phyloP scores from a whole-genome alignment of 2,797 vertebrate genomes.

The Austrolebias charrua region DNA sequence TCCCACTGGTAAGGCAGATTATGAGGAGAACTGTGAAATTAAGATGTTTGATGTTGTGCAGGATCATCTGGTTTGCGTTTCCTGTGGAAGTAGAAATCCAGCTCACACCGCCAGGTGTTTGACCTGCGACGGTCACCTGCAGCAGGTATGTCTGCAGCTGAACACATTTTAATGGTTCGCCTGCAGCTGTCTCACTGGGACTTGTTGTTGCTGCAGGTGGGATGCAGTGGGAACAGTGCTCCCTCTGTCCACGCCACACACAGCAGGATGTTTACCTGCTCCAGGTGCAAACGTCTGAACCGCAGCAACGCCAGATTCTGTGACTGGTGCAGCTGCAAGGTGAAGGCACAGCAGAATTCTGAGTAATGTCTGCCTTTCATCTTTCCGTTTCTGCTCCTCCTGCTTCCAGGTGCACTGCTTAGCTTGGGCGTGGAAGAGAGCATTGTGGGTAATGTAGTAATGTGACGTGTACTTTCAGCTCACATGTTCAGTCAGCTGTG shows the following conservation, averaged over 20 bases:
- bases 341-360: constrained; percentile 28
- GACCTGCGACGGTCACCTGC: constrained; percentile 84
- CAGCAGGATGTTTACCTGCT: constrained; percentile 74
- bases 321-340: constrained; percentile 86
- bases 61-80: constrained; percentile 84
- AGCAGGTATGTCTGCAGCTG: constrained; percentile 31
- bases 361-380: background rate
- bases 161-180: background rate
- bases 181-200: background rate
- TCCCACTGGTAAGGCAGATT: background rate
- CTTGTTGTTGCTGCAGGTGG: constrained; percentile 52
- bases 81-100: constrained; percentile 89
- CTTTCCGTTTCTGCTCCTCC: background rate
- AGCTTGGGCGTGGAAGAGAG: constrained; percentile 6
- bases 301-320: constrained; percentile 80
- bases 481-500: constrained; percentile 57
- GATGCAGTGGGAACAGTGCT: constrained; percentile 42
- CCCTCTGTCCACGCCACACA: constrained; percentile 44
- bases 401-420: background rate
- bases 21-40: no score
- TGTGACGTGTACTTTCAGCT: constrained; percentile 19
- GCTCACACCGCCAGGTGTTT: constrained; percentile 82
- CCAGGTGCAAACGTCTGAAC: constrained; percentile 79
- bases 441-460: constrained; percentile 25
- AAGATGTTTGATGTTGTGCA: constrained; percentile 44